Conservation (phyloP, 1,140 invertebrate genomes). For the Hylyphantes graminicola region DNA sequence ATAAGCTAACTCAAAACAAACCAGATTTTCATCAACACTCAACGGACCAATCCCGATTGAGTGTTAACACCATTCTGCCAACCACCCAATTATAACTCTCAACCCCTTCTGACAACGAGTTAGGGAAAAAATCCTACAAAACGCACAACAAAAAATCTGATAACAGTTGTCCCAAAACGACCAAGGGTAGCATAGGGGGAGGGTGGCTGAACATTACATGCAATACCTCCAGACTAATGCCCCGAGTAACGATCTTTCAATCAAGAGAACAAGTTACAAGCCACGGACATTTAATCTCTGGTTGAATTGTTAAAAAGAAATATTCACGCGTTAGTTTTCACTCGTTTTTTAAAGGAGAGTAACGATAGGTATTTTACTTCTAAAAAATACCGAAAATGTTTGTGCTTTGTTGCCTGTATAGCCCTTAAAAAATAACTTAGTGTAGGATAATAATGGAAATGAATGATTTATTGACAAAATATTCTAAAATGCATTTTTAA, state of each 20-base stretch:
- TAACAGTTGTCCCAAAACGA: conserved; percentile 15
- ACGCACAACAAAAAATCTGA: neutral
- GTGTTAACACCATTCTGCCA: neutral
- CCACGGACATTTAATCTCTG: conserved; percentile 45
- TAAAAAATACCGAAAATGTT: too few species aligned
- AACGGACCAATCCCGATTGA: neutral
- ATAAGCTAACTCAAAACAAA: too few species aligned
- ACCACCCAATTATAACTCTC: neutral
- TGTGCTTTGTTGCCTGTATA: too few species aligned
- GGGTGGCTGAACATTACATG: conserved; percentile 12
- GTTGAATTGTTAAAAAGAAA: neutral
- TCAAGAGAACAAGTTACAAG: conserved; percentile 45
- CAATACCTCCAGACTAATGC: conserved; percentile 25
- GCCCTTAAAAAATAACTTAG: too few species aligned
- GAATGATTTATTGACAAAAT: too few species aligned
- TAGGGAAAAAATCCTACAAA: neutral
- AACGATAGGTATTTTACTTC: too few species aligned
- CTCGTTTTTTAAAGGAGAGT: too few species aligned
- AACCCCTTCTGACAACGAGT: neutral
- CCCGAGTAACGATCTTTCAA: conserved; percentile 53
- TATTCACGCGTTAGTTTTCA: too few species aligned
- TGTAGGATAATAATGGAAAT: too few species aligned
- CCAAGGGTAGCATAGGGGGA: neutral
- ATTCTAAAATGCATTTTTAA: too few species aligned
- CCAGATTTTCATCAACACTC: neutral